Evolutionary conservation across 2,113 vertebrate species (phyloP), one percentile per base, ranked within the genome.

Genomic region (Pyxicephalus adspersus): DNA sequence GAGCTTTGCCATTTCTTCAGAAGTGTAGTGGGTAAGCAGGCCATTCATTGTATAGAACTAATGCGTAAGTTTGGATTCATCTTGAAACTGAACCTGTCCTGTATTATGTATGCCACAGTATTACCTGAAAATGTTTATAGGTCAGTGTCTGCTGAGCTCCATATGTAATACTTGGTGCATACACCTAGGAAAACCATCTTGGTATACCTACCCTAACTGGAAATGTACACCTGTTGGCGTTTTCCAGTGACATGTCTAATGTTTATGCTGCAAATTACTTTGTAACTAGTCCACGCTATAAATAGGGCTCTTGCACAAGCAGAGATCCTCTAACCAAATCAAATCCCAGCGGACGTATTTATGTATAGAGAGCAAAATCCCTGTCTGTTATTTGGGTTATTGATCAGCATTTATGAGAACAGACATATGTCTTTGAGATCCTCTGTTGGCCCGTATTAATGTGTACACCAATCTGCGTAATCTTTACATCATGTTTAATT

Each of bases 401-500:
- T 45, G 77, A 80, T 80, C 77, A 0, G 54, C 29, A 34, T 61
- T 76, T 80, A 61, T 45, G 38, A 71, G 58, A 38, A 23, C 66
- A 71, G 55, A 80, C 66, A 73, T 63, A 55, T 84, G 66, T 72
- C 64, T 65, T 45, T 18, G 34, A 54, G n/a, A 19, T 28, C 34
- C 26, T 25, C 58, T 26, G 54, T 50, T 45, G 58, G 58, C 67
- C 58, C 20, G 31, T 70, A 22, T 70, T 80, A 60, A 70, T 80
- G 77, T 80, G 55, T 51, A 52, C 57, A 28, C 54, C 84, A 77
- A 20, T 77, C 80, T 31, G 81, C 58, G 65, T 57, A 23, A 67
- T 64, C 81, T 70, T 75, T 71, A 55, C 83, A 79, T 78, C 38
- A 87, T 83, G 82, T 68, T 85, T 84, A 85, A 88, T 85, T 88